Base-by-base conservation (phyloP, 2,797 vertebrate species). In the Hephaestus fuliginosus region DNA sequence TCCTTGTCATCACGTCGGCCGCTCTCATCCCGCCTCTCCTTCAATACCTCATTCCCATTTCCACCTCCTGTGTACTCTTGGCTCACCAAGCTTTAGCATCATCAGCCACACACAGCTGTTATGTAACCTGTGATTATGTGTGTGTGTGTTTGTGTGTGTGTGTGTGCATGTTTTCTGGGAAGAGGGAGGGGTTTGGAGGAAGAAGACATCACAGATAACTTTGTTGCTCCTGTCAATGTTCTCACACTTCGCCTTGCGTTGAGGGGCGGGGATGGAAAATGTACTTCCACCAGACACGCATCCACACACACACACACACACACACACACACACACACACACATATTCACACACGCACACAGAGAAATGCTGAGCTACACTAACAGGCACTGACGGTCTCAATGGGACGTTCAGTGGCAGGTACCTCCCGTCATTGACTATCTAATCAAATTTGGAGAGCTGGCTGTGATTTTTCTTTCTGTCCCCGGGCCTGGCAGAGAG, bases 151-250 rank as follows among this genome's bases (percentile, higher is more conserved):
- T 74, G 28, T 53, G 49, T 69, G 63, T 70, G 30, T 53, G 28
- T 74, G 70, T 78, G 33, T 83, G 74, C 63, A 55, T 66, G 67
- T 33, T 71, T 90, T 92, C 83, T 89, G 71, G 87, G 84, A 92
- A 89, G 39, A 86, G 85, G 88, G 84, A 71, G 87, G 52, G 80
- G 82, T 90, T 82, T 46, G 56, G 46, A 74, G 82, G 80, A 88
- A 83, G 89, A 91, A 86, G 88, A 86, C 79, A 89, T 89, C 78
- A 74, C 64, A 66, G 92, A 92, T 93, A 92, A 89, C 60, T 84
- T 77, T 90, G 78, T 87, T 86, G 57, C 80, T 88, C 80, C 82
- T 91, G 84, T 74, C 55, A 18, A 39, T 84, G 82, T 87, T 87
- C 83, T 85, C 81, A 80, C 74, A 69, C 56, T 74, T 53, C 33